Percentiles rank a stretch among this genome's conserved stretches.
Conservation (phyloP, 2,888 invertebrate genomes). For the Notocelia uddmanniana region DNA sequence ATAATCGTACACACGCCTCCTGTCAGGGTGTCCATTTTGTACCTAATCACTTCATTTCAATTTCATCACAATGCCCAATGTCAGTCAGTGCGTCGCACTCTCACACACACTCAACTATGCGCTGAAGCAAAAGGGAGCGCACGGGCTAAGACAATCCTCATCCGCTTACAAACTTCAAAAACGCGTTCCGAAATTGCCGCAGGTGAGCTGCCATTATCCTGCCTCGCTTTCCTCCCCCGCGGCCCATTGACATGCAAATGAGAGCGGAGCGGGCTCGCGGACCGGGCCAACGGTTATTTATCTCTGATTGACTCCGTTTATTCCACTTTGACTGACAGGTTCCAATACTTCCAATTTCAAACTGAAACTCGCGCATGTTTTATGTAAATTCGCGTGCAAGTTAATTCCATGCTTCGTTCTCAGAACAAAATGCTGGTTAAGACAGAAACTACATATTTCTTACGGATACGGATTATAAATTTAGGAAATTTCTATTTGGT, state of each 20-base stretch:
- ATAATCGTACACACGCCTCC: conserved; percentile 47
- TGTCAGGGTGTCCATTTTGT: conserved; percentile 52
- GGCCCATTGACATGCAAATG: conserved; percentile 82
- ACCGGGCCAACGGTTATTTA: conserved; percentile 76
- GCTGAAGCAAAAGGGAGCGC: not conserved
- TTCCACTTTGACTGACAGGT: conserved; percentile 81
- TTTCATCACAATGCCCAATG: not conserved
- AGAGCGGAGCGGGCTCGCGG: conserved; percentile 68
- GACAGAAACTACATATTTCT: not conserved
- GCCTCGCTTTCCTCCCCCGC: conserved; percentile 53
- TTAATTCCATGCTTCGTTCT: conserved; percentile 29
- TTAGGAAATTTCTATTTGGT: no score
- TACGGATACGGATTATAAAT: no score
- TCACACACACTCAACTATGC: not conserved
- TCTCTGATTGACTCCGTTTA: conserved; percentile 83
- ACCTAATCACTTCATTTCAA: not conserved
- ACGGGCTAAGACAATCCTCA: not conserved
- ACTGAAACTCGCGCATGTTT: conserved; percentile 67
- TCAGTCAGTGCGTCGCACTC: not conserved
- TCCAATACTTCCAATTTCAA: conserved; percentile 78
- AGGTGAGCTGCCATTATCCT: conserved; percentile 71
- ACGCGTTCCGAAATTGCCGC: conserved; percentile 48
- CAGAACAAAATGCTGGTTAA: not conserved
- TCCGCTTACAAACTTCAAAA: not conserved
- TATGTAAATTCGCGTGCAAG: conserved; percentile 59